Conservation (phyloP, 1,140 invertebrate species). For the Scaptodrosophila lebanonensis region DNA sequence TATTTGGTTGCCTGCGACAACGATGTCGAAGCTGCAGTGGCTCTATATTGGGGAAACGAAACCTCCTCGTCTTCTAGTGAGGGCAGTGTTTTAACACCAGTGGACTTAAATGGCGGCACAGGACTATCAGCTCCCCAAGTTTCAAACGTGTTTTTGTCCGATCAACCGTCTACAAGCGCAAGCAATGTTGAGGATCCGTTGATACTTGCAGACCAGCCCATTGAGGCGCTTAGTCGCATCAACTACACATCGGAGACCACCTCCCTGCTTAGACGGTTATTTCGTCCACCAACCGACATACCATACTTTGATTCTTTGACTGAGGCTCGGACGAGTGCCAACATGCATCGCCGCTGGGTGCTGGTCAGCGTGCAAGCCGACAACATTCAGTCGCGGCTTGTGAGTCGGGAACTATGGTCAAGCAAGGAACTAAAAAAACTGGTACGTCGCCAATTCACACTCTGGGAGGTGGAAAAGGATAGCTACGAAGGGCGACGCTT, state of each 20-base stretch:
- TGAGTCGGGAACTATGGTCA: slow-evolving; percentile 89
- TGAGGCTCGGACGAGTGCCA: slow-evolving; percentile 82
- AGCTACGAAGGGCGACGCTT: slow-evolving; percentile 84
- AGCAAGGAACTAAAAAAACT: slow-evolving; percentile 82
- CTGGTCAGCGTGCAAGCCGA: slow-evolving; percentile 89
- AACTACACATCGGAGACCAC: slow-evolving; percentile 28
- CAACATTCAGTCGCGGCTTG: slow-evolving; percentile 85
- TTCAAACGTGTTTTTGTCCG: slow-evolving; percentile 68
- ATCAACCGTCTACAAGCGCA: slow-evolving; percentile 24
- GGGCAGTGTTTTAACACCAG: not conserved
- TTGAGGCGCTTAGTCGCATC: slow-evolving; percentile 31
- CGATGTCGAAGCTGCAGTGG: slow-evolving; percentile 68
- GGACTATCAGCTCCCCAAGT: slow-evolving; percentile 73
- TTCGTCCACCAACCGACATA: slow-evolving; percentile 86
- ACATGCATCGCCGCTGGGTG: slow-evolving; percentile 83
- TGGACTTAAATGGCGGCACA: slow-evolving; percentile 44
- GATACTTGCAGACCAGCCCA: slow-evolving; percentile 45
- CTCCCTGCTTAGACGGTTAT: slow-evolving; percentile 84
- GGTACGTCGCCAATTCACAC: slow-evolving; percentile 85
- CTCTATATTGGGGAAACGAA: slow-evolving; percentile 33
- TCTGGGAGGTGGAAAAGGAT: slow-evolving; percentile 88
- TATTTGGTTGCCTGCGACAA: slow-evolving; percentile 63
- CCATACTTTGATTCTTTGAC: slow-evolving; percentile 83
- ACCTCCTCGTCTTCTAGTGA: slow-evolving; percentile 12
- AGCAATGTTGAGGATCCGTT: slow-evolving; percentile 53